Evolutionary conservation across 2,888 invertebrate genomes (phyloP), one percentile per base, ranked within the genome.

Genomic region (Lampropteryx suffumata): DNA sequence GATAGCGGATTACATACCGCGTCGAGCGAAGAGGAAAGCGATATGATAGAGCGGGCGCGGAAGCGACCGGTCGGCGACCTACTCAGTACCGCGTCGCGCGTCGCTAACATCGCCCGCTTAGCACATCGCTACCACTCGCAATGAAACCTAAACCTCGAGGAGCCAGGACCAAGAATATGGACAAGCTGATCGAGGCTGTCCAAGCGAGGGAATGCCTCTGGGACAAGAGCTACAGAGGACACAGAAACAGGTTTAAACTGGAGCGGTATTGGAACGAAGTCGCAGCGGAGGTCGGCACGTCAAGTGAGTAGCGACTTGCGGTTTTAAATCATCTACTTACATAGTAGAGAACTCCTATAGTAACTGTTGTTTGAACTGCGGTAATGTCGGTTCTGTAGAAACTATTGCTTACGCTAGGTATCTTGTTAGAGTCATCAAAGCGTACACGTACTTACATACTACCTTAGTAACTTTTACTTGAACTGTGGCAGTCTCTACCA

Each of bases 241-340:
- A 87, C 56, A 73, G 87, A 64, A 90, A 89, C 70, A 71, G 87
- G 46, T 89, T 86, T 61, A 89, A 87, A 57, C 66, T 87, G 72
- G 90, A 88, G 73, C 73, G 89, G 10, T 90, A 86, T 64, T 90
- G 90, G 90, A 88, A 85, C 57, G 90, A 90, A 65, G 89, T 90
- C 11, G 89, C 89, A 0, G 72, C 82, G 0, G 89, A 89, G 61
- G 84, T 90, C 50, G 90, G 90, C 37, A 84, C 84, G 41, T 81
- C 86, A 43, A 87, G 90, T 90, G 64, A 90, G 88, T 88, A 76
- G 67, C 71, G 70, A 21, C 59, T 65, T 66, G 61, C 53, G 55
- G 39, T 56, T 60, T 49, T 21, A 7, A 21, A 39, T n/a, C n/a
- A n/a, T n/a, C 37, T 45, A 21, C 4, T 17, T 17, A 7, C 4